Evolutionary conservation across 2,797 vertebrate genomes (phyloP), one percentile per base, ranked within the genome.

Genomic region (Bryconaethiops microstoma): DNA sequence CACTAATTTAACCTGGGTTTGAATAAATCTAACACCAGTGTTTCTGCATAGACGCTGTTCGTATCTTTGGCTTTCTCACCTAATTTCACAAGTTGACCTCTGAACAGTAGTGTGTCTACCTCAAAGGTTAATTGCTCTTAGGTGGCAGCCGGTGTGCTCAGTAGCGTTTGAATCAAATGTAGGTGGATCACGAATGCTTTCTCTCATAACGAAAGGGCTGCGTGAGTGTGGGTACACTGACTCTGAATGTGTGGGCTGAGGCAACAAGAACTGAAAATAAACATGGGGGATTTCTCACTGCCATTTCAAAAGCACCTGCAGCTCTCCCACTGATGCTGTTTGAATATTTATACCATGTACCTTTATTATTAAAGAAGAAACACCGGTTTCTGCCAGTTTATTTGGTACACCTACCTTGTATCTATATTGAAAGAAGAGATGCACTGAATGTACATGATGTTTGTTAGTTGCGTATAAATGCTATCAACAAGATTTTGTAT

Each of bases 191-290:
- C 67, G 69, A 84, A 83, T 21, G 57, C 76, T 79, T 82, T 74
- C 83, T 81, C 71, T 84, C 78, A 82, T 82, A 84, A 81, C 72
- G 78, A 86, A 76, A 83, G 67, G 52, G 79, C 74, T 29, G 83
- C 60, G 60, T 74, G 81, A 81, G 74, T 60, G 83, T 84, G 81
- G 85, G 83, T 63, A 77, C 71, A 71, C 50, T 67, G 72, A 71
- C 75, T 86, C 80, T 74, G 63, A 84, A 81, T 10, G 68, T 84
- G 83, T 86, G 83, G 85, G 85, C 63, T 74, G 80, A 81, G 69
- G 80, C 74, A 63, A 73, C 67, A 83, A 80, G 76, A 52, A 45
- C 83, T 84, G 77, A 82, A 84, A 84, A 84, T 86, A 86, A 83
- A 86, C 83, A 86, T 6, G 50, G 72, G 83, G 83, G 78, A 78